A percentile compares a stretch with the other conserved stretches of the same genome.
Conservation (phyloP, 64 coral and sea anemone genomes). For the Dendrophyllia cribrosa region DNA sequence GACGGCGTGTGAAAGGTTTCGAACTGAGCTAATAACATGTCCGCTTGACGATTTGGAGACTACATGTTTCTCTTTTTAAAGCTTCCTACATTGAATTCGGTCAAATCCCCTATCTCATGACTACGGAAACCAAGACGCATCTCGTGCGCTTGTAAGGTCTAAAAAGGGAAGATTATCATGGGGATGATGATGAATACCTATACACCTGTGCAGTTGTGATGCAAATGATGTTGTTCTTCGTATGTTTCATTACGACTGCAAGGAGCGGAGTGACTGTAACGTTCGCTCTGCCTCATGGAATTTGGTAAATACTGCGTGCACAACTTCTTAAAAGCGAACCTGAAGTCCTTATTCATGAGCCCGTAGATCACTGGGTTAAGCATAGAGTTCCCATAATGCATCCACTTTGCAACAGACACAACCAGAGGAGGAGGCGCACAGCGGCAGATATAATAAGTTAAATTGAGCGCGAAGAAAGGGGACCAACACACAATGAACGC, state of each 20-base stretch:
- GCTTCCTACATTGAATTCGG: no score
- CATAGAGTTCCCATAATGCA: conserved; percentile 89
- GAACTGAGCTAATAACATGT: no score
- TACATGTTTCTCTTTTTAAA: no score
- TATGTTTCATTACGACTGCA: background rate
- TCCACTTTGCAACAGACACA: conserved; percentile 82
- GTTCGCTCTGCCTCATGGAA: background rate
- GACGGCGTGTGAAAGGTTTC: no score
- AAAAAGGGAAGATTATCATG: no score
- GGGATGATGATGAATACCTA: no score
- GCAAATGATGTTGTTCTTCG: background rate
- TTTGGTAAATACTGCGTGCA: conserved; percentile 47
- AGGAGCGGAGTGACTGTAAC: background rate
- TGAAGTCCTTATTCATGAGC: conserved; percentile 90
- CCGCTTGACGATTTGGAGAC: no score
- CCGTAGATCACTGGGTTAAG: conserved; percentile 90
- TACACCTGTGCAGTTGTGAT: background rate
- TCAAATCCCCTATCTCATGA: no score
- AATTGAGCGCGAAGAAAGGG: conserved; percentile 86
- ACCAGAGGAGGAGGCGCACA: conserved; percentile 60
- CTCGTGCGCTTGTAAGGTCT: no score
- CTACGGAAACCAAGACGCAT: no score
- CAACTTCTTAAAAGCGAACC: conserved; percentile 75
- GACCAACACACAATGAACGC: conserved; percentile 90
- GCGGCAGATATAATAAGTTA: conserved; percentile 70